Conservation (phyloP, 92 coral and sea anemone species). For the Epizoanthus illoricatus region DNA sequence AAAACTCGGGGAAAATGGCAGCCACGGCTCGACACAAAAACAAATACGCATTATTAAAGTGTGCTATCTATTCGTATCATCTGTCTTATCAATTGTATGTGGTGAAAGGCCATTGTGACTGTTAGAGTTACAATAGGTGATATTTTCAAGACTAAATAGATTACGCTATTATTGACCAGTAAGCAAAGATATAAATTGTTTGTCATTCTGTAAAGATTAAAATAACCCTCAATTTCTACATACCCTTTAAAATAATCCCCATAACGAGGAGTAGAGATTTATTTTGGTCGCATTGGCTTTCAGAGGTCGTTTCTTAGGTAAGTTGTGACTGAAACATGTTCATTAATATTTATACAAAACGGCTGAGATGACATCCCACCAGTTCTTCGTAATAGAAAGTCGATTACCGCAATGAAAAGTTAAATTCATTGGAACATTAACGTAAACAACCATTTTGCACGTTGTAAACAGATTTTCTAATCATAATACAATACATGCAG, state of each 20-base stretch:
- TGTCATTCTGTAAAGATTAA: no score
- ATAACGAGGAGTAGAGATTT: no score
- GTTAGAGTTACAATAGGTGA: neutral
- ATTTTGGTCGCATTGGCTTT: no score
- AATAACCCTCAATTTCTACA: no score
- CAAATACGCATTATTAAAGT: no score
- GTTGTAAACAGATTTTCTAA: neutral
- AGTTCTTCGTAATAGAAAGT: neutral
- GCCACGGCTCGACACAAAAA: no score
- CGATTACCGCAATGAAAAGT: neutral
- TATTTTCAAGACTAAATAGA: neutral
- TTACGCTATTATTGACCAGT: neutral
- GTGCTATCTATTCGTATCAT: neutral
- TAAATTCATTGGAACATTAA: constrained; percentile 7
- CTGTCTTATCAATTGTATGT: neutral
- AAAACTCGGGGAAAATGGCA: no score
- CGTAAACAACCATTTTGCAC: neutral
- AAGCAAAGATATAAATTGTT: no score
- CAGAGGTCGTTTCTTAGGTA: no score
- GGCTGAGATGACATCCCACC: neutral
- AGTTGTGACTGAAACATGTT: no score
- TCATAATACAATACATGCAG: neutral
- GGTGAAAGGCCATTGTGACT: neutral
- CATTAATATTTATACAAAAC: neutral
- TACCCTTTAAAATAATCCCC: no score